phyloP scores from a whole-genome alignment of 2,113 vertebrate species.

The Podocnemis expansa region DNA sequence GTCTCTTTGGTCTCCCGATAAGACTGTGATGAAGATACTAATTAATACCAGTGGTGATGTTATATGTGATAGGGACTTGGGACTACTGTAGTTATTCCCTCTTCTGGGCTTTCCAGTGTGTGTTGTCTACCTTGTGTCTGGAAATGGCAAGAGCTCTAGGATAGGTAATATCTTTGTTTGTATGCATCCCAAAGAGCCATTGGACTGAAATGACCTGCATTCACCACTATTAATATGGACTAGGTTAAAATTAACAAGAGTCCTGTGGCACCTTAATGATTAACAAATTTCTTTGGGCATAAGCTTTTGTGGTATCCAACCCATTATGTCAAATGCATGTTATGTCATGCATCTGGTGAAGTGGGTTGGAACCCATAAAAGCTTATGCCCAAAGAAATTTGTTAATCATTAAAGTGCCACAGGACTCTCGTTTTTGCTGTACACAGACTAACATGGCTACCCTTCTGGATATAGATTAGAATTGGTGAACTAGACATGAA shows the following conservation, averaged over 20 bases:
- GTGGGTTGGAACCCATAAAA: too few relatives aligned
- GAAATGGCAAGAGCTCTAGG: background rate
- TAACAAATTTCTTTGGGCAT: too few relatives aligned
- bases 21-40: background rate
- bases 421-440: too few relatives aligned
- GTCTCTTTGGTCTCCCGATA: fast-evolving
- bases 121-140: fast-evolving
- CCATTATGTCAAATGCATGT: too few relatives aligned
- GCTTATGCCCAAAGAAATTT: too few relatives aligned
- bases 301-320: too few relatives aligned
- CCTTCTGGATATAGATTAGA: too few relatives aligned
- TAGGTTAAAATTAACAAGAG: background rate
- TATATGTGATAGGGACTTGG: background rate
- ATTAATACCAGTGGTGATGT: background rate
- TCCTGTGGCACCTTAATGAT: too few relatives aligned
- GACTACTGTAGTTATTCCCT: background rate
- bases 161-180: background rate
- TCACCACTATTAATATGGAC: background rate
- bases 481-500: background rate
- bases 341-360: too few relatives aligned
- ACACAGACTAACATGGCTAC: too few relatives aligned
- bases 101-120: background rate
- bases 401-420: too few relatives aligned
- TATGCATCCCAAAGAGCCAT: background rate
- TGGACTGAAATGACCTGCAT: background rate